phyloP scores from a whole-genome alignment of 2,113 vertebrate genomes.

The Micromys minutus region DNA sequence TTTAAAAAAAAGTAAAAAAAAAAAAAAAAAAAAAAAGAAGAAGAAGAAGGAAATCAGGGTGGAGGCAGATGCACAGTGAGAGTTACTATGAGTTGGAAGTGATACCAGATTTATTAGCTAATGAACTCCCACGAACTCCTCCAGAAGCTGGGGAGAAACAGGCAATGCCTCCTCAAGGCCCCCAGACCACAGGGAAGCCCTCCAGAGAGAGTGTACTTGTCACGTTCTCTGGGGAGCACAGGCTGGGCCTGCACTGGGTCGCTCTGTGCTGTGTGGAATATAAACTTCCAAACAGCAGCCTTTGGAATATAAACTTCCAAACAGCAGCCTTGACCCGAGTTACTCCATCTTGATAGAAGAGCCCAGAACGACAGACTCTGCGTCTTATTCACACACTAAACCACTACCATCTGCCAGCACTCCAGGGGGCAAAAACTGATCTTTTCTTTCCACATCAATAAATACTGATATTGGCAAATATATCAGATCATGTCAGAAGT shows the following conservation, averaged over 20 bases:
- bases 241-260: no score
- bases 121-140: background rate
- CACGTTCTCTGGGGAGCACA: background rate
- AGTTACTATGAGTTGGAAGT: background rate
- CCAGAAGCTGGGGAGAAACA: no score
- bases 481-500: background rate
- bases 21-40: background rate
- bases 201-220: rapidly evolving
- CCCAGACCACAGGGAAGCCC: background rate
- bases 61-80: background rate
- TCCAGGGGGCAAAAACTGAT: background rate
- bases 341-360: background rate
- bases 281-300: background rate
- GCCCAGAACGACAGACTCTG: background rate
- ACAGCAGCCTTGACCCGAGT: background rate
- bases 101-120: no score
- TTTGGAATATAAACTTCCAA: background rate
- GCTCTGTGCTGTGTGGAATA: background rate
- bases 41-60: background rate
- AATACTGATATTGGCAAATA: background rate
- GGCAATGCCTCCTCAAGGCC: rapidly evolving
- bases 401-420: background rate
- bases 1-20: background rate
- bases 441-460: background rate
- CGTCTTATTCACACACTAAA: background rate